Conservation (phyloP, 2,113 vertebrate genomes). For the Fulmarus glacialis region DNA sequence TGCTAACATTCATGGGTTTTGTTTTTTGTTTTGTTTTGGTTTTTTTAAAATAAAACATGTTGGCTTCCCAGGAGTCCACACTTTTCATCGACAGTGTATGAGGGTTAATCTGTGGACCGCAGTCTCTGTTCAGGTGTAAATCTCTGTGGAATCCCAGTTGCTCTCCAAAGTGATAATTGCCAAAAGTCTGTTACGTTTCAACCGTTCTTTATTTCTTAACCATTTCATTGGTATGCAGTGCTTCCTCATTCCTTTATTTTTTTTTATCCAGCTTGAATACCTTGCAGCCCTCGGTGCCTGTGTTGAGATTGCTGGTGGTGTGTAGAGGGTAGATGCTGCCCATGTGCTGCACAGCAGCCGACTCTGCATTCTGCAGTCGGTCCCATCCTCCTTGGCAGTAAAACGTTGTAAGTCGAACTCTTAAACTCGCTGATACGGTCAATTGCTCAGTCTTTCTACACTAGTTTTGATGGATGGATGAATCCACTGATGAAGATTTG, state of each 20-base stretch:
- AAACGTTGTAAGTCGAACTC: not conserved
- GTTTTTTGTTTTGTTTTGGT: not conserved
- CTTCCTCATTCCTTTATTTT: not conserved
- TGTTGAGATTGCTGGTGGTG: not conserved
- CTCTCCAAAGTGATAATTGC: not conserved
- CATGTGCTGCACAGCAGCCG: not conserved
- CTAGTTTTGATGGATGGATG: not conserved
- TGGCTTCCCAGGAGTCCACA: not conserved
- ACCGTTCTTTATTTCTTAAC: not conserved
- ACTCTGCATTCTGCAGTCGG: not conserved
- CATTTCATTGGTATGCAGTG: not conserved
- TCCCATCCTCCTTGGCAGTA: not conserved
- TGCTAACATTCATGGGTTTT: not conserved
- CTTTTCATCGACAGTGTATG: not conserved
- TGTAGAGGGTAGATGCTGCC: not conserved
- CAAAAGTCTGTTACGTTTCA: not conserved
- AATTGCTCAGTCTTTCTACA: not conserved
- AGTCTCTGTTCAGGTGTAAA: not conserved
- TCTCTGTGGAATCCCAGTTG: not conserved
- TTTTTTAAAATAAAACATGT: not conserved
- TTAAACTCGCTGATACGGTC: not conserved
- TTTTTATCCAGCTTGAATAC: not conserved
- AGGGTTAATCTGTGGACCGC: accelerated
- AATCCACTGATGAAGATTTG: not conserved
- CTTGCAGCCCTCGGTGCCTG: not conserved